Percentiles rank a stretch among this genome's conserved stretches.
Evolutionary conservation across 1,140 invertebrate species (phyloP).

Genomic region (Penaeus vannamei): DNA sequence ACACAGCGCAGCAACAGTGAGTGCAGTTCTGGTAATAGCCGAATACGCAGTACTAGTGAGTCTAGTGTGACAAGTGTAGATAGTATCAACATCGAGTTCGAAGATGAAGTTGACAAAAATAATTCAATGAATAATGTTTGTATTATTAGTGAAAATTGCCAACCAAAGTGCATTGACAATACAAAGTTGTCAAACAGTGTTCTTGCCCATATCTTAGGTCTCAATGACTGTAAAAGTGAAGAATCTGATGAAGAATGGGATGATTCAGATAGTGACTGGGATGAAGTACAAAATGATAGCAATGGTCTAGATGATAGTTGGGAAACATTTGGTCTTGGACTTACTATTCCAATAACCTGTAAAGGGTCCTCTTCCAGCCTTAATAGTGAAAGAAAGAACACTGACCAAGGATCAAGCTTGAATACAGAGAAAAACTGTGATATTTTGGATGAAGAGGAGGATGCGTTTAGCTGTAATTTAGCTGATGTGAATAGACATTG

Average conservation of each 20-base stretch:
- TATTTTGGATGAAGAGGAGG: neutral
- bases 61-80: conserved; percentile 30
- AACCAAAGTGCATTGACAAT: neutral
- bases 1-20: neutral
- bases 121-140: neutral
- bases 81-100: conserved; percentile 32
- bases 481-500: conserved; percentile 36
- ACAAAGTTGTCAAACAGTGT: conserved; percentile 3
- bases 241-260: conserved; percentile 22
- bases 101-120: conserved; percentile 26
- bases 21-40: conserved; percentile 12
- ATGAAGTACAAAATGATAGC: conserved; percentile 16
- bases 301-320: conserved; percentile 37
- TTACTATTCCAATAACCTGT: neutral
- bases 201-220: conserved; percentile 45
- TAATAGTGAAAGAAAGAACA: neutral
- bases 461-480: neutral
- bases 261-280: conserved; percentile 50
- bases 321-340: conserved; percentile 38
- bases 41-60: conserved; percentile 11
- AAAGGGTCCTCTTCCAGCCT: neutral
- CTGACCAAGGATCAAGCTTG: no score
- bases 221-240: conserved; percentile 18
- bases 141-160: neutral
- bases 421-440: neutral